Percentiles rank a stretch among this genome's conserved stretches.
Conservation (phyloP, 1,140 invertebrate species). For the Cardiocondyla obscurior region DNA sequence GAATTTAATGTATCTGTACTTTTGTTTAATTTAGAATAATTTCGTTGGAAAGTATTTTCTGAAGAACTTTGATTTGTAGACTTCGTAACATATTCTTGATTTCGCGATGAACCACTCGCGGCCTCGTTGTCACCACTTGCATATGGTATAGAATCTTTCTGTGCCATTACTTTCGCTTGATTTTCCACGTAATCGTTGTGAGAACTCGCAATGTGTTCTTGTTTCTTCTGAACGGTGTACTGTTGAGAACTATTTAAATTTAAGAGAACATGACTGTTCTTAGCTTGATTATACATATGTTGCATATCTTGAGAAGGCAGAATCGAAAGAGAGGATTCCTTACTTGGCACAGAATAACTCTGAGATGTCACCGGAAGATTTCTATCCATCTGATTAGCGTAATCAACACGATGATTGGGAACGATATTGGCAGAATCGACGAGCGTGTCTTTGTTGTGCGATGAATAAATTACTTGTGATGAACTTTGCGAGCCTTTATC, state of each 20-base stretch:
- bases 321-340: constrained; percentile 59
- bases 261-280: constrained; percentile 56
- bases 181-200: constrained; percentile 57
- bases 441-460: constrained; percentile 57
- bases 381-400: constrained; percentile 55
- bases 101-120: constrained; percentile 3
- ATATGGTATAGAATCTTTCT: constrained; percentile 57
- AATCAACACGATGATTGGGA: constrained; percentile 54
- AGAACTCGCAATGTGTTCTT: constrained; percentile 58
- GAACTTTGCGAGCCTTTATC: constrained; percentile 60
- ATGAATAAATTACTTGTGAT: constrained; percentile 37
- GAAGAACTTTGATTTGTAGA: constrained; percentile 26
- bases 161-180: constrained; percentile 54
- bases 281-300: constrained; percentile 58
- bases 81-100: constrained; percentile 57
- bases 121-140: background rate
- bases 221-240: constrained; percentile 56
- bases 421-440: constrained; percentile 42
- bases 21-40: constrained; percentile 57
- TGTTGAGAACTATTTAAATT: constrained; percentile 49
- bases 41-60: constrained; percentile 57
- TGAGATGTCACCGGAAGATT: constrained; percentile 68
- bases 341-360: constrained; percentile 63
- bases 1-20: constrained; percentile 33
- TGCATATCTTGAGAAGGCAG: constrained; percentile 62